These are phyloP conservation scores for mouse (Mus musculus) DNA, from an alignment of 2,113 vertebrate genomes.

Conservation along the genomic window GRCm39 chr6:111902001-111902500, in stretches of 20 bases:
- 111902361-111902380: not conserved
- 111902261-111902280: not conserved
- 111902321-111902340: not conserved
- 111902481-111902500: not conserved
- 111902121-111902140: not conserved
- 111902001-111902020: not conserved
- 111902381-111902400: not conserved
- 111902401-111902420: not conserved
- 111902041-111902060: not conserved
- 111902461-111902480: not conserved
- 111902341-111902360: not conserved
- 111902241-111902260: not conserved
- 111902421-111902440: not conserved
- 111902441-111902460: not conserved
- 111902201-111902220: not conserved
- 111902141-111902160: not conserved
- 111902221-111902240: not conserved
- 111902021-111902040: not conserved
- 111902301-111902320: not conserved
- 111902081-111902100: slow-evolving; percentile 7
- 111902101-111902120: not conserved
- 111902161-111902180: not conserved
- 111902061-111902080: not conserved
- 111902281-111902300: not conserved
- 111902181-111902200: not conserved